Percentiles rank a stretch among this genome's conserved stretches.
These are phyloP conservation scores for Dexiosoma caninum DNA, from an alignment of 2,888 invertebrate species.

Conservation along the genomic window DNA sequence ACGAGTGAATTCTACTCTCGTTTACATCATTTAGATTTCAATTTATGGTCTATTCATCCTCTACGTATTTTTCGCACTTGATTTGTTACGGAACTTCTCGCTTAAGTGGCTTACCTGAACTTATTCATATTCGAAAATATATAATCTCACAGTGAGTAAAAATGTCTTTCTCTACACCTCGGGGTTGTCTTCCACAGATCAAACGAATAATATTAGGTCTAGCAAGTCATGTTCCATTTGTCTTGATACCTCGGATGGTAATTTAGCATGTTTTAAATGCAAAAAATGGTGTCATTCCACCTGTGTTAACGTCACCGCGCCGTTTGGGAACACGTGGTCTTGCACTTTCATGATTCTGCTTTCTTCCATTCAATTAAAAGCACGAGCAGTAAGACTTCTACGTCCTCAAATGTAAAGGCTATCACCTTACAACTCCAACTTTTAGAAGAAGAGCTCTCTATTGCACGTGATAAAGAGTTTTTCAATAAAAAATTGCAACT, in stretches of 20 bases:
- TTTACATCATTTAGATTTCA: no score
- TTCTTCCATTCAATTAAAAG: not conserved
- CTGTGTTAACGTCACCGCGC: not conserved
- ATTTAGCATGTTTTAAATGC: not conserved
- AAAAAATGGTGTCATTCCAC: not conserved
- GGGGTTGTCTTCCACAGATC: not conserved
- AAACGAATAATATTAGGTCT: not conserved
- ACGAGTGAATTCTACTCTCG: no score
- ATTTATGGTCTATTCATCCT: no score
- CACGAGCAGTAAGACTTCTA: not conserved
- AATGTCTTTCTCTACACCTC: no score
- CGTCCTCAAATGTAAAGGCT: not conserved
- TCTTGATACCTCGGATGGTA: no score
- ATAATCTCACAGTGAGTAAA: not conserved
- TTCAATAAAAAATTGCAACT: not conserved
- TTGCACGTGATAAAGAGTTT: conserved; percentile 1
- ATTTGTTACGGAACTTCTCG: not conserved
- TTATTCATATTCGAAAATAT: not conserved
- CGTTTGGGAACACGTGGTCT: not conserved
- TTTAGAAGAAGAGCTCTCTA: not conserved
- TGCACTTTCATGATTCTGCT: not conserved
- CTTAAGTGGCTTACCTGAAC: not conserved
- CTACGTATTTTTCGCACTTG: no score
- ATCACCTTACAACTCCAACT: not conserved
- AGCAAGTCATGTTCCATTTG: no score